These are phyloP conservation scores for Ceratoteleas bidentatus DNA, from an alignment of 1,140 invertebrate genomes.

Conservation along the genomic window DNA sequence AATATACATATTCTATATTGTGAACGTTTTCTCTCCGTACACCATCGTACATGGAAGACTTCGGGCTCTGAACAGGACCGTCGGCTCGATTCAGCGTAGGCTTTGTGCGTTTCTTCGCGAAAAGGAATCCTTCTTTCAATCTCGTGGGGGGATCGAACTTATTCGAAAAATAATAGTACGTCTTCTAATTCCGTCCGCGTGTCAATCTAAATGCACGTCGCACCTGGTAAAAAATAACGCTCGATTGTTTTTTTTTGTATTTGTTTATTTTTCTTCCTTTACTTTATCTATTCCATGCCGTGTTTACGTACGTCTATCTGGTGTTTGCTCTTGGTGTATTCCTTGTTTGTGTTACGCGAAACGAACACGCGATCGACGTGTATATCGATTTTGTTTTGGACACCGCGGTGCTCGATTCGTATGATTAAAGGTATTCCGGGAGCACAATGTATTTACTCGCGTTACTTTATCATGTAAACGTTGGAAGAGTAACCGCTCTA, in stretches of 20 bases:
- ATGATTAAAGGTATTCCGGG: slow-evolving; percentile 18
- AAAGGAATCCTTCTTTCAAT: slow-evolving; percentile 64
- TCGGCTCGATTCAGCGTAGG: slow-evolving; percentile 49
- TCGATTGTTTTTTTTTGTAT: slow-evolving; percentile 8
- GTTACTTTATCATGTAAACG: slow-evolving; percentile 38
- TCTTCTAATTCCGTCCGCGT: slow-evolving; percentile 36
- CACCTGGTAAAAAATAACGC: slow-evolving; percentile 52
- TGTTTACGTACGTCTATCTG: slow-evolving; percentile 34
- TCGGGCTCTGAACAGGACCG: slow-evolving; percentile 58
- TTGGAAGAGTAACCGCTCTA: slow-evolving; percentile 33
- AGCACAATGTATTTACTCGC: slow-evolving; percentile 7
- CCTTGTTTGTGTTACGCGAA: slow-evolving; percentile 18
- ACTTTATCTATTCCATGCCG: no score
- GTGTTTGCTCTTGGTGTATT: slow-evolving; percentile 52
- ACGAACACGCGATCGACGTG: slow-evolving; percentile 1
- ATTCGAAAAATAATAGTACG: slow-evolving; percentile 60
- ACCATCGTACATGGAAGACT: slow-evolving; percentile 64
- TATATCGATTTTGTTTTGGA: neutral
- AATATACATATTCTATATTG: slow-evolving; percentile 46
- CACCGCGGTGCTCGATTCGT: slow-evolving; percentile 3
- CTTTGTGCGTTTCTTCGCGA: slow-evolving; percentile 65
- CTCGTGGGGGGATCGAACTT: slow-evolving; percentile 60
- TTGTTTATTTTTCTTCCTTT: no score
- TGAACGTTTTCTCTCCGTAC: slow-evolving; percentile 45
- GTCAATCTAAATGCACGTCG: slow-evolving; percentile 67